phyloP scores from a whole-genome alignment of 2,113 vertebrate species.

The Echinops telfairi region DNA sequence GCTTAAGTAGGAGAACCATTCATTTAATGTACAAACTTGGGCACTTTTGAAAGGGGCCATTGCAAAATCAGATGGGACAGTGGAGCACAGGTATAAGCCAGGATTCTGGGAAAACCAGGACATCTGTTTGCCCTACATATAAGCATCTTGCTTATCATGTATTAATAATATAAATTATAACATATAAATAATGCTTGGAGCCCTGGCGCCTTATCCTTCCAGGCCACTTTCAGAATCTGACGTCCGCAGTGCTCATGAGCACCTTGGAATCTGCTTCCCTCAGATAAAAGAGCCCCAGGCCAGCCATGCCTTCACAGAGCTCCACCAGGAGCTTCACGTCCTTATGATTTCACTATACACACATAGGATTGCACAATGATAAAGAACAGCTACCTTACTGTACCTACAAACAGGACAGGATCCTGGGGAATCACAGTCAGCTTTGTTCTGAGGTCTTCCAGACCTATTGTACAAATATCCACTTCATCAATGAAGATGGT shows the following conservation, averaged over 20 bases:
- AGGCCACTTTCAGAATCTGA: neutral
- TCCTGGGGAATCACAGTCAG: constrained; percentile 92
- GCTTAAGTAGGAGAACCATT: neutral
- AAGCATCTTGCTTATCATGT: neutral
- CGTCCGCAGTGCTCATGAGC: neutral
- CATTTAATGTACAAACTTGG: neutral
- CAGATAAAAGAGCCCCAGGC: neutral
- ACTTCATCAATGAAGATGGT: constrained; percentile 88
- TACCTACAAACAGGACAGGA: constrained; percentile 90
- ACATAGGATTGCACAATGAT: constrained; percentile 40
- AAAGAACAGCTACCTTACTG: constrained; percentile 87
- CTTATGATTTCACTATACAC: neutral
- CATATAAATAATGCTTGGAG: neutral
- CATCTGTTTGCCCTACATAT: neutral
- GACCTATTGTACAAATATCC: constrained; percentile 85
- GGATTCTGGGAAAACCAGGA: neutral
- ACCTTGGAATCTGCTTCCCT: neutral
- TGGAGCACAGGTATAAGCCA: neutral
- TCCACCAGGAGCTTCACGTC: neutral
- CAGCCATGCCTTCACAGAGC: neutral
- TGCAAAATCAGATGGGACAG: neutral
- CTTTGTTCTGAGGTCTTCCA: constrained; percentile 89
- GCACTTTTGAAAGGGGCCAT: neutral
- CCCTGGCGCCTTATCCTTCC: neutral
- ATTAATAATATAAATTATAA: neutral